A percentile compares a stretch with the other conserved stretches of the same genome.
Conservation (phyloP, 2,888 invertebrate genomes). For the Ceriagrion tenellum region DNA sequence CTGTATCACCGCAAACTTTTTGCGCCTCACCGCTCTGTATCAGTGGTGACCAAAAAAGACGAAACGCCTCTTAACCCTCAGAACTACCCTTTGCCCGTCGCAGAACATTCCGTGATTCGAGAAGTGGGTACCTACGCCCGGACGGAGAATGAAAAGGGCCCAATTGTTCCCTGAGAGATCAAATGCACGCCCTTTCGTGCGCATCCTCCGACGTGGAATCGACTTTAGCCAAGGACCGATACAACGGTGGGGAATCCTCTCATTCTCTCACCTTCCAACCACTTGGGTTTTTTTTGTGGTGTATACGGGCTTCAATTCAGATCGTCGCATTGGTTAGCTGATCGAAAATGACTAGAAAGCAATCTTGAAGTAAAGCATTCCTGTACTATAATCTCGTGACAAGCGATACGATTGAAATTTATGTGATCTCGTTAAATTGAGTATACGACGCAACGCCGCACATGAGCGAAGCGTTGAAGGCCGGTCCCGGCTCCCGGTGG, state of each 20-base stretch:
- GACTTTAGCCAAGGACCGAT: background rate
- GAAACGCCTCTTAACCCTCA: background rate
- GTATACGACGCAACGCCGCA: no score
- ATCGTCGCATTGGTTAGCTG: no score
- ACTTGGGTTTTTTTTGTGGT: no score
- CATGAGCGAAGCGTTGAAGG: no score
- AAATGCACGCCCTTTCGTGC: background rate
- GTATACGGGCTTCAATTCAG: no score
- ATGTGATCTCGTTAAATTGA: no score
- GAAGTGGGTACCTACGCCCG: background rate
- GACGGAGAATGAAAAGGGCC: background rate
- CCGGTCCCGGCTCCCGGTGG: no score
- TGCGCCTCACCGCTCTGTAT: background rate
- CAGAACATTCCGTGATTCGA: background rate
- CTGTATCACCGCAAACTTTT: constrained; percentile 1
- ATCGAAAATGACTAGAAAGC: no score
- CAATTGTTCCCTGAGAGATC: background rate
- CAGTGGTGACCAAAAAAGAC: background rate
- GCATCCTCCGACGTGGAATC: background rate
- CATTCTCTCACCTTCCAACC: no score
- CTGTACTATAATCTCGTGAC: no score
- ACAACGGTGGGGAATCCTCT: background rate
- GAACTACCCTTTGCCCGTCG: background rate
- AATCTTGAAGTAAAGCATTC: no score
- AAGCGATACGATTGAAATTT: no score